Base-by-base conservation (phyloP, 2,797 vertebrate genomes). In the Eupleurogrammus muticus region DNA sequence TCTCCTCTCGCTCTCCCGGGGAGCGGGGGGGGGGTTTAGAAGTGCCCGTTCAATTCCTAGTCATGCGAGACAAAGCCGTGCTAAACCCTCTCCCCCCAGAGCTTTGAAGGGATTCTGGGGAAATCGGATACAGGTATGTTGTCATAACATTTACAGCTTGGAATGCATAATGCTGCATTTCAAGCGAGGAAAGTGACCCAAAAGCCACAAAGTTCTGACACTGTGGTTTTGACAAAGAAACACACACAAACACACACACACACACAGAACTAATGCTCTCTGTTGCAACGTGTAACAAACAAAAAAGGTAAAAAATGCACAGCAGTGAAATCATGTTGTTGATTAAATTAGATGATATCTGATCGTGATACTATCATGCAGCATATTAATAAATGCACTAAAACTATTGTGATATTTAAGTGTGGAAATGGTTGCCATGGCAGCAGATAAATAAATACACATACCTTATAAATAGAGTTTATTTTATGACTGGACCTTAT, bases 41-140 rank as follows among this genome's bases (percentile, higher is more conserved):
- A 91, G 82, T 80, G 67, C 70, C 79, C 53, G 66, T 86, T 81
- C 66, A 85, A 81, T 86, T 89, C 79, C 68, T 63, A 77, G 85
- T 89, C 80, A 84, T 85, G 87, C 64, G 60, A 92, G 89, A 87
- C 89, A 89, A 91, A 91, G 69, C 90, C 80, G 35, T 0, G 10
- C 80, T 79, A 81, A 87, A 91, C 75, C 80, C 80, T 64, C 50
- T 67, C 68, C 74, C 73, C 80, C 50, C 28, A 36, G 46, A 79
- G 84, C 85, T 90, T 86, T 88, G 76, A 88, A 78, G 79, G 72
- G 80, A 85, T 86, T 86, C 54, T 54, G 66, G 53, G 47, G 86
- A 88, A 90, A 91, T 88, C 73, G 14, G 82, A 92, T 86, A 87
- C 70, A 82, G 59, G 50, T 58, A 60, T 79, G 83, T 78, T 85